These are phyloP conservation scores for Sesamia nonagrioides DNA, from an alignment of 1,140 invertebrate genomes.

Conservation along the genomic window DNA sequence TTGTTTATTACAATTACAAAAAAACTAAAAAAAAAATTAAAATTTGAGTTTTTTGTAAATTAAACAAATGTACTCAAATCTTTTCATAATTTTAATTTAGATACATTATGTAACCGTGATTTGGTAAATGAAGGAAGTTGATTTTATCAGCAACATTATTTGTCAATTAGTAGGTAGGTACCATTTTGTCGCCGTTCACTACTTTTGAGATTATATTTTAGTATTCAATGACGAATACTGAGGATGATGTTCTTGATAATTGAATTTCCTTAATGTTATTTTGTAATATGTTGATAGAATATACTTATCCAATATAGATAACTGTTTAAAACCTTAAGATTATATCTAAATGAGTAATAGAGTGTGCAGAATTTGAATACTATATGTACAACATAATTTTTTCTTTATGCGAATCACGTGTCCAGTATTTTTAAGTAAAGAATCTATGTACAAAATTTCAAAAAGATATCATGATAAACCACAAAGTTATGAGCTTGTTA, in stretches of 20 bases:
- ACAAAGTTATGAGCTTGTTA: too few species aligned
- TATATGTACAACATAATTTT: too few species aligned
- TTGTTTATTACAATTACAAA: too few species aligned
- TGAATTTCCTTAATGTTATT: neutral
- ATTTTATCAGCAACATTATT: slow-evolving; percentile 17
- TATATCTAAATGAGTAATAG: neutral
- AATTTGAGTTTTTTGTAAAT: too few species aligned
- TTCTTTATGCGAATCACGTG: too few species aligned
- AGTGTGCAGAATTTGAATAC: neutral
- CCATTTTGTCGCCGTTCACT: neutral
- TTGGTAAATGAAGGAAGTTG: neutral
- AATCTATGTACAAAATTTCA: too few species aligned
- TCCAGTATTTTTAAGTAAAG: too few species aligned
- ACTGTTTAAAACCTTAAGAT: neutral
- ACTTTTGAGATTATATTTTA: neutral
- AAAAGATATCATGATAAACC: too few species aligned
- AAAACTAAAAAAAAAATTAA: too few species aligned
- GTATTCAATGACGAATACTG: neutral
- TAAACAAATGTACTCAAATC: too few species aligned
- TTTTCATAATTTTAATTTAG: too few species aligned
- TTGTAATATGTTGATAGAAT: neutral
- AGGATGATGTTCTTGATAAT: neutral
- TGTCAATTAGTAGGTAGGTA: neutral
- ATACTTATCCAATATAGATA: neutral
- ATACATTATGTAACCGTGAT: neutral